These are phyloP conservation scores for Threskiornis aethiopicus DNA, from an alignment of 2,797 vertebrate species.

Conservation along the genomic window DNA sequence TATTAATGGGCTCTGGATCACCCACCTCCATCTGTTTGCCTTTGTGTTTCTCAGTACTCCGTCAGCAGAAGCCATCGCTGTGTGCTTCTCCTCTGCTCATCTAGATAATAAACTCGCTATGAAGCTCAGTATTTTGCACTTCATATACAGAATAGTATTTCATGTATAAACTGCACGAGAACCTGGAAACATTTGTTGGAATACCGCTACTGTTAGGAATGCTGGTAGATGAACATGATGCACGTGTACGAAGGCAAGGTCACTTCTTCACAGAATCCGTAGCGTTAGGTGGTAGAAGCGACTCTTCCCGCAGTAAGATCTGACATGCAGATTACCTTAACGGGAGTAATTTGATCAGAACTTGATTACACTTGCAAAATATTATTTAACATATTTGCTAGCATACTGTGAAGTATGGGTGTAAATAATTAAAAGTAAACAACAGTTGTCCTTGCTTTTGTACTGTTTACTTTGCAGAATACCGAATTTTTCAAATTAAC, in stretches of 20 bases:
- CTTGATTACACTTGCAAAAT: conserved; percentile 50
- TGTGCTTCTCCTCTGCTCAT: not conserved
- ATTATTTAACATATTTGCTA: conserved; percentile 24
- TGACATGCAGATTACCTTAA: not conserved
- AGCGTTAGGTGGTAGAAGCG: not conserved
- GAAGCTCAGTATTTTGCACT: not conserved
- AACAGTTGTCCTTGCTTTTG: conserved; percentile 52
- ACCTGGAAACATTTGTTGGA: not conserved
- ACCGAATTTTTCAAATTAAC: conserved; percentile 27
- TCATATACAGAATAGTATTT: not conserved
- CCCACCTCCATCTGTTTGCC: not conserved
- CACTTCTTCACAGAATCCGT: not conserved
- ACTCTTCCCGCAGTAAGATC: not conserved
- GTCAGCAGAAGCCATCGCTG: not conserved
- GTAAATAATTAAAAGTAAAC: conserved; percentile 60
- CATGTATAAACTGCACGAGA: not conserved
- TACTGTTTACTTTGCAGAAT: conserved; percentile 45
- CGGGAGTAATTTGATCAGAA: not conserved
- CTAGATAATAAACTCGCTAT: not conserved
- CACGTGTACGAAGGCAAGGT: not conserved
- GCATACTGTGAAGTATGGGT: not conserved
- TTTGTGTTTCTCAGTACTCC: not conserved
- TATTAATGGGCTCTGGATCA: not conserved
- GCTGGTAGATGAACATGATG: not conserved
- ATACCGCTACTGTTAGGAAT: not conserved